Evolutionary conservation across 2,797 vertebrate genomes (phyloP), one percentile per base, ranked within the genome.

Genomic region (Pitangus sulphuratus): DNA sequence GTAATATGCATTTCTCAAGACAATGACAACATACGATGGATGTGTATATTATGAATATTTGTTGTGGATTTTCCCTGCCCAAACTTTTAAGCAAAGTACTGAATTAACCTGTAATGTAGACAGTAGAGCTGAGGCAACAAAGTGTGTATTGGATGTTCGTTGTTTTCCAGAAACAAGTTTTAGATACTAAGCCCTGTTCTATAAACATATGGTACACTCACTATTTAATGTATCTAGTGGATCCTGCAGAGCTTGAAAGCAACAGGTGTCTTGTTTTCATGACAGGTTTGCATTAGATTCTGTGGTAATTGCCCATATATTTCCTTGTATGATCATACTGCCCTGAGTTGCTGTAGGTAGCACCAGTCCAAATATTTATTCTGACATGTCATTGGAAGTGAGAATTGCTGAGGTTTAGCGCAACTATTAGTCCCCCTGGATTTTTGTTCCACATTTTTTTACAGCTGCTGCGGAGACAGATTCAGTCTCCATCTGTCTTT

Each of bases 231-330:
- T 10, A 19, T 58, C 28, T 54, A 45, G 19, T 33, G 31, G 25
- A n/a, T 30, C 6, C 31, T 31, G 3, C 39, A 71, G 25, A 60
- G 6, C 19, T 58, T 25, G 11, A n/a, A 87, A 5, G 17, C 11
- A 15, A 5, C 9, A 16, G 1, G 0, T 25, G 11, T 28, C 64
- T 44, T 6, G 1, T 47, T 42, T 44, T 68, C 39, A 82, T 15
- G 33, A n/a, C 4, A 16, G 8, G 3, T 51, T 25, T 40, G 11
- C 9, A n/a, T 39, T 77, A 24, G 5, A 26, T 15, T 39, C 17
- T 8, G 28, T 19, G 5, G 5, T 39, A 79, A 21, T 31, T 77
- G 14, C 15, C 26, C 4, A 3, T 11, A 1, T 22, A 33, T 45
- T 53, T 81, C 2, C 44, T 66, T 56, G 11, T 24, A 26, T 42